Conservation (phyloP, 2,797 vertebrate species). For the Serranus cabrilla region DNA sequence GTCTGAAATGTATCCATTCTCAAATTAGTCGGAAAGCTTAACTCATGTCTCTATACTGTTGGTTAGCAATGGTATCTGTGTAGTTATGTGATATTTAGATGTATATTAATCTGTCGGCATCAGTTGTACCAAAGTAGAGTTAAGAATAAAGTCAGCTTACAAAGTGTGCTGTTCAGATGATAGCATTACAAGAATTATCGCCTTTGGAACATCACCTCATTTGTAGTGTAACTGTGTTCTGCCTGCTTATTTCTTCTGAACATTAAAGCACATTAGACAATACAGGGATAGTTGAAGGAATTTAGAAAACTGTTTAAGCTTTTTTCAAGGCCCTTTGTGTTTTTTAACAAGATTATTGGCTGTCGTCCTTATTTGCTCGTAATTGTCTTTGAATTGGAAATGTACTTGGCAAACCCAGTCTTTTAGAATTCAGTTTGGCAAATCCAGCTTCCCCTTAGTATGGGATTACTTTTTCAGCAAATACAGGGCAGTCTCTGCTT, state of each 20-base stretch:
- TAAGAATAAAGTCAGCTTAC: not conserved
- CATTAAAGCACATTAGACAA: not conserved
- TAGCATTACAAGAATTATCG: not conserved
- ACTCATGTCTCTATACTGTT: not conserved
- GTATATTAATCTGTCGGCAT: not conserved
- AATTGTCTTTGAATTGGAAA: conserved; percentile 34
- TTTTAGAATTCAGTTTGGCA: conserved; percentile 28
- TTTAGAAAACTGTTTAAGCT: conserved; percentile 6
- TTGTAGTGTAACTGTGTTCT: not conserved
- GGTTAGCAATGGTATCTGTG: not conserved
- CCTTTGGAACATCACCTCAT: not conserved
- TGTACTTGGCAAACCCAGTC: conserved; percentile 19
- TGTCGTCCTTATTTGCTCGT: conserved; percentile 10
- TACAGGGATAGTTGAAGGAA: not conserved
- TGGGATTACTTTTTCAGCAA: conserved; percentile 31
- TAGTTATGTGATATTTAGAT: not conserved
- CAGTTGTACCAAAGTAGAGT: not conserved
- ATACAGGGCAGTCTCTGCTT: conserved; percentile 8
- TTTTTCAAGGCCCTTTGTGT: conserved; percentile 17
- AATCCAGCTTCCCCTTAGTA: conserved; percentile 17
- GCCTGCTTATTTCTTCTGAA: conserved; percentile 10
- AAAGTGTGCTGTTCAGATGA: not conserved
- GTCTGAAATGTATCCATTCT: not conserved
- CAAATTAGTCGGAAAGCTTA: not conserved
- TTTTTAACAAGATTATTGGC: conserved; percentile 25